Percentiles rank a stretch among this genome's conserved stretches.
phyloP scores from a whole-genome alignment of 2,888 invertebrate genomes.

The Spatulosminthurus flaviceps region DNA sequence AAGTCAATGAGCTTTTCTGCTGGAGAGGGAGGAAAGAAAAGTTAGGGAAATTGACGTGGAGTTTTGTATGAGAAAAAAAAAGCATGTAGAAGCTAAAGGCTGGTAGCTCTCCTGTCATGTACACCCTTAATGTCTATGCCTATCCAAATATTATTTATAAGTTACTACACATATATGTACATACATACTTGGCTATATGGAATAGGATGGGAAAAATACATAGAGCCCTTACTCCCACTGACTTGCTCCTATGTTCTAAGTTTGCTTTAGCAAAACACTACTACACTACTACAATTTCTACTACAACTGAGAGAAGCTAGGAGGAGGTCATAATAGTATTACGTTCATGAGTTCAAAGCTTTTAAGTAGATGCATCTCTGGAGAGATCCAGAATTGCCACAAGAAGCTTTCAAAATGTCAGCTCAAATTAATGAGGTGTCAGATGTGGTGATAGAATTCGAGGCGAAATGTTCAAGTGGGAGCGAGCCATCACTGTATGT shows the following conservation, averaged over 20 bases:
- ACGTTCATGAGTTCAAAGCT: slow-evolving; percentile 49
- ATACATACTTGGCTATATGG: too few relatives aligned
- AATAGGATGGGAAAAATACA: too few relatives aligned
- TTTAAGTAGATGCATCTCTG: slow-evolving; percentile 54
- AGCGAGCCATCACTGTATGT: slow-evolving; percentile 41
- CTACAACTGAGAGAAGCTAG: slow-evolving; percentile 14
- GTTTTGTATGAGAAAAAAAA: too few relatives aligned
- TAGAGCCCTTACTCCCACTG: not conserved
- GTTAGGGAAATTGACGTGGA: too few relatives aligned
- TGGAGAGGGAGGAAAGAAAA: too few relatives aligned
- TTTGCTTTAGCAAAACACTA: not conserved
- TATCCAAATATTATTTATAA: slow-evolving; percentile 3
- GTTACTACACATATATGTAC: too few relatives aligned
- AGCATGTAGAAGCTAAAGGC: too few relatives aligned
- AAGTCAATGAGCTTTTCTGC: too few relatives aligned
- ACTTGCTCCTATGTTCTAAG: not conserved
- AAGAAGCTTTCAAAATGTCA: slow-evolving; percentile 53
- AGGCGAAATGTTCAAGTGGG: slow-evolving; percentile 42
- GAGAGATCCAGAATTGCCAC: slow-evolving; percentile 51
- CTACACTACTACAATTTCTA: too few relatives aligned
- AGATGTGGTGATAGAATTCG: slow-evolving; percentile 51
- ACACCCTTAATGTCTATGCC: not conserved
- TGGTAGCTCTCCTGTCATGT: too few relatives aligned
- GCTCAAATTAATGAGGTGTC: slow-evolving; percentile 53
- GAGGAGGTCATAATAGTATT: slow-evolving; percentile 41